Base-by-base conservation (phyloP, 2,113 vertebrate genomes). In the Oncorhynchus keta region DNA sequence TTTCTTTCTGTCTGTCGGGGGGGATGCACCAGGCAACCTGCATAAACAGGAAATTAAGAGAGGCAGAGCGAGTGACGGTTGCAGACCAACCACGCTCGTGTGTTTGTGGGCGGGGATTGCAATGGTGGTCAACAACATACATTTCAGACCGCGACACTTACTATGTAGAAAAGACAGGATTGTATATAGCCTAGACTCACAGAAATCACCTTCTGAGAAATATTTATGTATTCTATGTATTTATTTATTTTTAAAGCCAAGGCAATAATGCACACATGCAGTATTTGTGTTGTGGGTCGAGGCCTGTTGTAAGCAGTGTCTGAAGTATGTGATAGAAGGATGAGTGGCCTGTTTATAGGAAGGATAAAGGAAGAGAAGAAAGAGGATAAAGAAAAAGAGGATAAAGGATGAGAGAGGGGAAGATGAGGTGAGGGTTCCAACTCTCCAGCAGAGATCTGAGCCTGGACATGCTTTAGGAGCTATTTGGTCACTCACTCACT, bases 11-110 rank as follows among this genome's bases (percentile, higher is more conserved):
- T 55, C 14, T 9, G 35, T 35, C 6, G 79, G 89, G 75, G 62
- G 28, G 28, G 35, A 80, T 45, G 39, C 9, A 77, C 82, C 49
- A 81, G 82, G 74, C 80, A 77, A 86, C 85, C 78, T 83, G 87
- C 87, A 90, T 81, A 93, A 92, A 93, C 91, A 93, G 91, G 92
- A 94, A 94, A 93, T 92, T 83, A 89, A 84, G 76, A 87, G 79
- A 85, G 85, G 32, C 88, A 78, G 77, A 83, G 84, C 81, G 79
- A 55, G 16, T 55, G 49, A 74, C 78, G 76, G 82, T 81, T 89
- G 83, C 82, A 87, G 78, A 22, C 49, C 49, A 55, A 55, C 49
- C 49, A 55, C 4, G 49, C 49, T 55, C 16, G 79, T 28, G 67
- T 85, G 71, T 83, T 79, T 65, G 78, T 79, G 75, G 78, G 76